Evolutionary conservation across 1,140 invertebrate genomes (phyloP).

Genomic region (Drosophila bocki): DNA sequence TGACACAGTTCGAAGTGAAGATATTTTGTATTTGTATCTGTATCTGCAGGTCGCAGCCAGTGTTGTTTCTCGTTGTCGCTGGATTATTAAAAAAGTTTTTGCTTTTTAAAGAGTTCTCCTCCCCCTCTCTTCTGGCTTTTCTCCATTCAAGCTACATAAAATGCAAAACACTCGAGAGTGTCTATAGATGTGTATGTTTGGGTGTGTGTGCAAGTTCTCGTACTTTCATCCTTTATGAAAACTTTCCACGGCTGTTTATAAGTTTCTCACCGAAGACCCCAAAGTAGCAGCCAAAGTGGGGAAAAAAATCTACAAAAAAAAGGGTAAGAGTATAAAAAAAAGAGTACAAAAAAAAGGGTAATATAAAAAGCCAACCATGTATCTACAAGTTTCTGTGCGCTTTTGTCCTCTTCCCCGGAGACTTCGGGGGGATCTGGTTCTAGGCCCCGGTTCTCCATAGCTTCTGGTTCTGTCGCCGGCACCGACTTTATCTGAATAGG

Average conservation of each 20-base stretch:
- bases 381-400: conserved; percentile 70
- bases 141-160: conserved; percentile 59
- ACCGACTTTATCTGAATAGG: conserved; percentile 58
- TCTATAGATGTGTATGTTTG: conserved; percentile 48
- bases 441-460: conserved; percentile 18
- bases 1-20: conserved; percentile 36
- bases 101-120: conserved; percentile 70
- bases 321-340: conserved; percentile 20
- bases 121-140: conserved; percentile 1
- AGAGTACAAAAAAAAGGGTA: conserved; percentile 15
- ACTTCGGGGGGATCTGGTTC: conserved; percentile 31
- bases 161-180: conserved; percentile 76
- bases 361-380: conserved; percentile 50
- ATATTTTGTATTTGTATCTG: conserved; percentile 39
- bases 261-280: conserved; percentile 53
- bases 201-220: conserved; percentile 26
- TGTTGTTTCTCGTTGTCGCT: conserved; percentile 58
- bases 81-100: conserved; percentile 80
- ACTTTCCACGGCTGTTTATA: conserved; percentile 79
- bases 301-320: neutral
- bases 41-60: conserved; percentile 18
- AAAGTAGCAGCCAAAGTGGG: conserved; percentile 23
- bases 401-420: conserved; percentile 65
- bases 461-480: conserved; percentile 35
- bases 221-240: conserved; percentile 77